A percentile compares a stretch with the other conserved stretches of the same genome.
Conservation (phyloP, 30 jellyfish, hydroid and myxozoan species). For the Hydractinia symbiolongicarpus region DNA sequence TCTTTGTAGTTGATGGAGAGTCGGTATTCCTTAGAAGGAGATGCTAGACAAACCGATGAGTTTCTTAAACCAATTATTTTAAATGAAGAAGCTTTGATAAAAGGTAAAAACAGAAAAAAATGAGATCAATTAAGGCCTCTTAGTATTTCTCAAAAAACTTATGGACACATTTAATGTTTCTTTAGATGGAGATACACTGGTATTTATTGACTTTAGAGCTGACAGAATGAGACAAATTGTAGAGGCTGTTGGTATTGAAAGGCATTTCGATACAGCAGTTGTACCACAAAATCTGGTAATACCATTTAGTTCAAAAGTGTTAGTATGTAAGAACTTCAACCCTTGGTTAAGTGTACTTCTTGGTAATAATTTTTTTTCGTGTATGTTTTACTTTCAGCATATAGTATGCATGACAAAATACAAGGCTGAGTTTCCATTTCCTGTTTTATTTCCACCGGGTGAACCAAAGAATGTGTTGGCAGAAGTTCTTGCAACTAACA, state of each 20-base stretch:
- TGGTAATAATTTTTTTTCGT: not conserved
- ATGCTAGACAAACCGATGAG: constrained; percentile 85
- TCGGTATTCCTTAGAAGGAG: constrained; percentile 52
- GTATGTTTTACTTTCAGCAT: constrained; percentile 36
- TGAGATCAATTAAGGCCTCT: not conserved
- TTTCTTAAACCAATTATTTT: constrained; percentile 87
- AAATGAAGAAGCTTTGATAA: constrained; percentile 62
- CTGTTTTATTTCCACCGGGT: constrained; percentile 93
- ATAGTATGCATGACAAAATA: constrained; percentile 89
- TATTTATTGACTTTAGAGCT: constrained; percentile 94
- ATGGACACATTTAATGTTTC: not conserved
- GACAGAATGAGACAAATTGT: constrained; percentile 99
- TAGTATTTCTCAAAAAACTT: not conserved
- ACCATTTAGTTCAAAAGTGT: not conserved
- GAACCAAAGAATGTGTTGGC: constrained; percentile 91
- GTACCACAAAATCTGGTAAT: constrained; percentile 77
- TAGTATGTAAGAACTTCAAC: not conserved
- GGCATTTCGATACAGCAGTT: constrained; percentile 86
- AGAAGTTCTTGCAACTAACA: constrained; percentile 81
- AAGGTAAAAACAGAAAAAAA: constrained; percentile 41
- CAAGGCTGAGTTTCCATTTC: constrained; percentile 80
- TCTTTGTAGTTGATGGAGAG: constrained; percentile 55
- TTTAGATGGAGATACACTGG: constrained; percentile 90
- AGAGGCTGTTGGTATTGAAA: constrained; percentile 81
- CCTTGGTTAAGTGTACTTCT: not conserved